These are phyloP conservation scores for Drosophila teissieri DNA, from an alignment of 1,140 invertebrate species.

Conservation along the genomic window DNA sequence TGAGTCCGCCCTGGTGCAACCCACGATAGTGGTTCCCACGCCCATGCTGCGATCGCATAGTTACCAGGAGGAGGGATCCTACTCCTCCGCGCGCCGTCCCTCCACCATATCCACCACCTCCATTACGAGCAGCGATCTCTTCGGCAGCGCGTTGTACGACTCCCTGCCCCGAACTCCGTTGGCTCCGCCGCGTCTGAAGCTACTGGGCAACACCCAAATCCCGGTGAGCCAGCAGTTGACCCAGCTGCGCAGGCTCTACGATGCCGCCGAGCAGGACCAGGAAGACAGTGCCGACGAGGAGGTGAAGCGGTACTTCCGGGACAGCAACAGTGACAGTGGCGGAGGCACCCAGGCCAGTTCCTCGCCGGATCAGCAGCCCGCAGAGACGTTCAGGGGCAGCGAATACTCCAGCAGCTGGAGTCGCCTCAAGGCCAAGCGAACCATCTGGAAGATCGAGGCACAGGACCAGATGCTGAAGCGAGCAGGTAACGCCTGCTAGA, in stretches of 20 bases:
- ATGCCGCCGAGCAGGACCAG: constrained; percentile 65
- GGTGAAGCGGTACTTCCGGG: constrained; percentile 78
- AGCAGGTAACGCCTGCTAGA: constrained; percentile 61
- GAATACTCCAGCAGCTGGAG: constrained; percentile 84
- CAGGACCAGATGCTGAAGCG: constrained; percentile 66
- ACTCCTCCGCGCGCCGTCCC: constrained; percentile 36
- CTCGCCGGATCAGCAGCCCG: constrained; percentile 59
- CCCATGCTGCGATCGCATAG: constrained; percentile 78
- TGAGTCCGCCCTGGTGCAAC: constrained; percentile 67
- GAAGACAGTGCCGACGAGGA: constrained; percentile 82
- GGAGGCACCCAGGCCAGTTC: constrained; percentile 74
- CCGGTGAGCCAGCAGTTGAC: constrained; percentile 79
- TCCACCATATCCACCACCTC: constrained; percentile 72
- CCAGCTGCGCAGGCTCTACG: constrained; percentile 74
- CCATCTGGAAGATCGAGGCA: constrained; percentile 77
- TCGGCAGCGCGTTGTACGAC: constrained; percentile 61
- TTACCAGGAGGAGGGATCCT: constrained; percentile 66
- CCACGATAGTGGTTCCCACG: constrained; percentile 69
- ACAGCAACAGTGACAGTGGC: constrained; percentile 69
- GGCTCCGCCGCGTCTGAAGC: constrained; percentile 70
- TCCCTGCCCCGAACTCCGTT: constrained; percentile 61
- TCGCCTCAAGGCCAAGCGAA: constrained; percentile 81
- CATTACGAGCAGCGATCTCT: constrained; percentile 71
- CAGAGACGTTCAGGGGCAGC: constrained; percentile 47
- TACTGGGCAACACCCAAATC: constrained; percentile 70